Evolutionary conservation across 2,113 vertebrate genomes (phyloP), one percentile per base, ranked within the genome.

Genomic region (Platichthys flesus): DNA sequence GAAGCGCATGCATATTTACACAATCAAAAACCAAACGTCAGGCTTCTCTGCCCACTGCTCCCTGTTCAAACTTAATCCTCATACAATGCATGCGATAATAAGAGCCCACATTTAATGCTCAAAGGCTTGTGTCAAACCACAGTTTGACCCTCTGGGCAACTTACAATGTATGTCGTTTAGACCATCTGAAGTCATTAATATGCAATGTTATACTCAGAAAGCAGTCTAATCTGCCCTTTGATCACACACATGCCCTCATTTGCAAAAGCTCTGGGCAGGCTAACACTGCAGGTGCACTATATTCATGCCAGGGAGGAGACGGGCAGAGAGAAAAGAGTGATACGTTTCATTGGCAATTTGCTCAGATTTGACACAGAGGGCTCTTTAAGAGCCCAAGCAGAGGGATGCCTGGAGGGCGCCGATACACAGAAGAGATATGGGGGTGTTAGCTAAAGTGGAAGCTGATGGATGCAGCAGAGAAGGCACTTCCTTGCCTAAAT

Each of bases 261-360:
- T 90, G 89, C 88, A 92, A 87, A 66, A 86, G 85, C 76, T 78
- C 51, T 76, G 71, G 80, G 78, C 61, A 83, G 73, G 78, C 80
- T 57, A 66, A 68, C 58, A 28, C 86, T 83, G 90, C 92, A 93
- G 92, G 89, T 93, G 92, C 90, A 85, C 70, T 66, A 64, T 7
- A 59, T 73, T 83, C 78, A 55, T 85, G 90, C 87, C 91, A 92
- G 71, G 85, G 62, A 76, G 70, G 74, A 82, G 80, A 76, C 16
- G 68, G 67, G 66, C 66, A 64, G 31, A 78, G 71, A 85, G 69
- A 66, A 83, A 62, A 88, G 81, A 71, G 74, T 68, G 81, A 74
- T 84, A 76, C 16, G 70, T 80, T 85, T 79, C 69, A 82, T 80
- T 83, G 84, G 85, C 81, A 85, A 71, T 16, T 16, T 5, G 45